phyloP scores from a whole-genome alignment of 53 echinoderm and acorn worm species.

The Temnopleurus reevesii region DNA sequence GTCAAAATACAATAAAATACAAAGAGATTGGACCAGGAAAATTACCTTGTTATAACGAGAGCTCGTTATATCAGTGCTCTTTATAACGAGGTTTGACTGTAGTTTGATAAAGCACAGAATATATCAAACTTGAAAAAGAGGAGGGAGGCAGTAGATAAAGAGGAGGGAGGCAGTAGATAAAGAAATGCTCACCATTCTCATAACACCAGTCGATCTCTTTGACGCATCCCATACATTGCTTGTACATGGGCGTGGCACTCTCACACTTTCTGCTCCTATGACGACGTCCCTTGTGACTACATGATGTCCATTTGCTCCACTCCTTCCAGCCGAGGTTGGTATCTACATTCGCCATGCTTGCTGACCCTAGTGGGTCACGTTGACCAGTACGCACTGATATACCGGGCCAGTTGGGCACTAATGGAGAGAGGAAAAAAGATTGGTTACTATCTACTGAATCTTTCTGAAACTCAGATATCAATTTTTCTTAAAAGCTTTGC shows the following conservation, averaged over 20 bases:
- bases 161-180: no score
- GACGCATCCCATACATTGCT: constrained; percentile 79
- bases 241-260: constrained; percentile 51
- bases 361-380: not conserved
- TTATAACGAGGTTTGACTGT: no score
- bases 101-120: no score
- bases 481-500: no score
- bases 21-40: no score
- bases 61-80: no score
- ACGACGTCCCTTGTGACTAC: constrained; percentile 67
- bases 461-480: no score
- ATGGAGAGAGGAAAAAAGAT: not conserved
- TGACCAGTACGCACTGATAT: constrained; percentile 45
- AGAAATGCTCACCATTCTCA: constrained; percentile 58
- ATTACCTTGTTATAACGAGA: no score
- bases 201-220: constrained; percentile 82
- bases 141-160: no score
- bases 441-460: no score
- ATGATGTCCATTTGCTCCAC: constrained; percentile 80
- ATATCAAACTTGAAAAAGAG: no score
- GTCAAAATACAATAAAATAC: no score
- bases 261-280: constrained; percentile 89
- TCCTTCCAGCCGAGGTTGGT: constrained; percentile 67
- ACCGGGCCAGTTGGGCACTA: constrained; percentile 56
- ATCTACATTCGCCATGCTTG: not conserved